Conservation (phyloP, 2,888 invertebrate species). For the Spatulosminthurus flaviceps region DNA sequence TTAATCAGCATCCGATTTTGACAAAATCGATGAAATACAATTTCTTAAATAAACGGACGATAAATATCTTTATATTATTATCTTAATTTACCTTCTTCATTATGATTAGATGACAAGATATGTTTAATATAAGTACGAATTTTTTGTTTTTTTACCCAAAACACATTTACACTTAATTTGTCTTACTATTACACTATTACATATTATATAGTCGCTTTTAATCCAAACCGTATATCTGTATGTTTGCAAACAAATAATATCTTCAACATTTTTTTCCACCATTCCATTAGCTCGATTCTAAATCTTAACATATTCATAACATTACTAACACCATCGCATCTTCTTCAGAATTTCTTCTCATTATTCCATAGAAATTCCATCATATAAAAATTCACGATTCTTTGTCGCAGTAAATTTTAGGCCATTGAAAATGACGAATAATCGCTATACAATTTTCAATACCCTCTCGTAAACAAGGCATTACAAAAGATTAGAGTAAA, state of each 20-base stretch:
- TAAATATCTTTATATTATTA: conserved; percentile 4
- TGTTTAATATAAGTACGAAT: conserved; percentile 52
- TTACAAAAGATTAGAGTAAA: no score
- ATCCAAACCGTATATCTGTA: no score
- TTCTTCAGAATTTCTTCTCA: no score
- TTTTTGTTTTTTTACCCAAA: conserved; percentile 9
- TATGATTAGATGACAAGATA: conserved; percentile 49
- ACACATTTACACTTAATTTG: neutral
- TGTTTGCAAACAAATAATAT: no score
- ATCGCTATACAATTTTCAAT: neutral
- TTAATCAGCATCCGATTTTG: conserved; percentile 42
- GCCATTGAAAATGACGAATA: neutral
- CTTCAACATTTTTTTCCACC: no score
- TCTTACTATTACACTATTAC: neutral
- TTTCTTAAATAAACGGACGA: conserved; percentile 14
- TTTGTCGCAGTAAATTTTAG: neutral
- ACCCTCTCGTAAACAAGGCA: no score
- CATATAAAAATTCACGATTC: conserved; percentile 1
- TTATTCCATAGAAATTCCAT: no score
- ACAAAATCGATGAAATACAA: conserved; percentile 35
- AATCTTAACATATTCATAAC: no score
- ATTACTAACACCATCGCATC: no score
- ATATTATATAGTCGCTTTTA: neutral
- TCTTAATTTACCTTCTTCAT: neutral
- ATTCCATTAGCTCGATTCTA: no score